phyloP scores from a whole-genome alignment of 2,888 invertebrate species.

The Epinotia nisella region DNA sequence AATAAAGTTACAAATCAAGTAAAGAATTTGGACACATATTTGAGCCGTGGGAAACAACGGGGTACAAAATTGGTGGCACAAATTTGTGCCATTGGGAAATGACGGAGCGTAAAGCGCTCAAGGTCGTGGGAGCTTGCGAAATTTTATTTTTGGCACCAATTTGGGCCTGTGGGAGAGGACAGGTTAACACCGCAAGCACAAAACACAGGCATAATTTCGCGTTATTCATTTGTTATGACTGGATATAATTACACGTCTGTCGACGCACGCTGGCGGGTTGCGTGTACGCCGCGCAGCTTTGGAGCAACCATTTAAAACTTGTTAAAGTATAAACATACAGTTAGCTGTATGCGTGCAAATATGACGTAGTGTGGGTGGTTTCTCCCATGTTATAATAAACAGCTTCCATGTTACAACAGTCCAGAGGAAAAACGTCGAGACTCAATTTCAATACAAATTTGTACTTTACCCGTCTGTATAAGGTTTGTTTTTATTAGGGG shows the following conservation, averaged over 20 bases:
- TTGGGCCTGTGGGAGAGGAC: too few relatives aligned
- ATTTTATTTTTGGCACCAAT: too few relatives aligned
- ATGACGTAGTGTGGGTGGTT: neutral
- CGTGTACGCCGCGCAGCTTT: neutral
- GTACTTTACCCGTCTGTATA: neutral
- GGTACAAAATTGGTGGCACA: too few relatives aligned
- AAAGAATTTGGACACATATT: too few relatives aligned
- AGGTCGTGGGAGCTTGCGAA: too few relatives aligned
- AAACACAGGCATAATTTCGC: constrained; percentile 25
- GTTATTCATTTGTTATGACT: constrained; percentile 21
- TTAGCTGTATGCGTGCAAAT: constrained; percentile 7
- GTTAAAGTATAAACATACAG: neutral
- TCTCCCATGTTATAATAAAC: neutral
- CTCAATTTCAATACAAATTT: neutral
- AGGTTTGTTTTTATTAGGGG: neutral
- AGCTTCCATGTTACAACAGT: too few relatives aligned
- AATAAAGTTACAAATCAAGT: too few relatives aligned
- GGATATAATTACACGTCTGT: constrained; percentile 11
- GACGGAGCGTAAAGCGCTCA: too few relatives aligned
- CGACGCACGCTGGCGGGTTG: constrained; percentile 1
- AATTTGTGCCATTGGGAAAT: too few relatives aligned
- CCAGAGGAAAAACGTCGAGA: neutral
- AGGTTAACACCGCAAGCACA: constrained; percentile 45
- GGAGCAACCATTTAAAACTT: constrained; percentile 12
- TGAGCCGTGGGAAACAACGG: too few relatives aligned